A percentile compares a stretch with the other conserved stretches of the same genome.
Conservation (phyloP, 2,888 invertebrate species). For the Chrysomela aeneicollis region DNA sequence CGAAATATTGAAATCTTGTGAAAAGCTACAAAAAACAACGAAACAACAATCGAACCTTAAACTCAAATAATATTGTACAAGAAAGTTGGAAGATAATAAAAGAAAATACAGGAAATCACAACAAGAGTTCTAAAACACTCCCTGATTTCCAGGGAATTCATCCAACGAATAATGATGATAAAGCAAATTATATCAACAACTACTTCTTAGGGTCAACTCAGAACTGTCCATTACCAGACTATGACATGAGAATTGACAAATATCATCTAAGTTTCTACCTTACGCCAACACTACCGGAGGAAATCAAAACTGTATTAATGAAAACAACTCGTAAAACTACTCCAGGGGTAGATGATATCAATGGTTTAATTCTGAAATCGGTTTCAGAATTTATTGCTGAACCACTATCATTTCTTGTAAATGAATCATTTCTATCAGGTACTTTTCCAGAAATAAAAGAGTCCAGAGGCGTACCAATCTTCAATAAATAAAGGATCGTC, state of each 20-base stretch:
- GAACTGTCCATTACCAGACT: conserved; percentile 6
- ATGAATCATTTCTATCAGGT: conserved; percentile 14
- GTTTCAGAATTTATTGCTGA: conserved; percentile 10
- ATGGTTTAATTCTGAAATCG: conserved; percentile 9
- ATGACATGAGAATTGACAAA: conserved; percentile 6
- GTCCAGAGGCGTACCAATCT: conserved; percentile 8
- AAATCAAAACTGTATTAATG: conserved; percentile 14
- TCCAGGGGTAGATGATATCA: conserved; percentile 7
- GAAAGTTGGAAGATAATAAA: conserved; percentile 3
- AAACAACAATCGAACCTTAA: not conserved
- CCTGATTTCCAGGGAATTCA: conserved; percentile 11
- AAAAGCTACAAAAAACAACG: conserved; percentile 5
- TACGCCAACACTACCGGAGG: not conserved
- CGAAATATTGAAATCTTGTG: conserved; percentile 8
- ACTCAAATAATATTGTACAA: conserved; percentile 3
- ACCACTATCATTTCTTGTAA: conserved; percentile 6
- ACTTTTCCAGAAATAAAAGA: conserved; percentile 10
- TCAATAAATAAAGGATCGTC: conserved; percentile 8
- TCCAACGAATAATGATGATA: not conserved
- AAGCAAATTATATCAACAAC: conserved; percentile 13
- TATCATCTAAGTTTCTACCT: not conserved
- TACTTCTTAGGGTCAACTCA: conserved; percentile 8
- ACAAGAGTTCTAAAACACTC: not conserved
- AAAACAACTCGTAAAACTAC: conserved; percentile 11
- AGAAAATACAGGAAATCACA: conserved; percentile 10